Conservation (phyloP, 2,113 vertebrate genomes). For the Tor tambroides region DNA sequence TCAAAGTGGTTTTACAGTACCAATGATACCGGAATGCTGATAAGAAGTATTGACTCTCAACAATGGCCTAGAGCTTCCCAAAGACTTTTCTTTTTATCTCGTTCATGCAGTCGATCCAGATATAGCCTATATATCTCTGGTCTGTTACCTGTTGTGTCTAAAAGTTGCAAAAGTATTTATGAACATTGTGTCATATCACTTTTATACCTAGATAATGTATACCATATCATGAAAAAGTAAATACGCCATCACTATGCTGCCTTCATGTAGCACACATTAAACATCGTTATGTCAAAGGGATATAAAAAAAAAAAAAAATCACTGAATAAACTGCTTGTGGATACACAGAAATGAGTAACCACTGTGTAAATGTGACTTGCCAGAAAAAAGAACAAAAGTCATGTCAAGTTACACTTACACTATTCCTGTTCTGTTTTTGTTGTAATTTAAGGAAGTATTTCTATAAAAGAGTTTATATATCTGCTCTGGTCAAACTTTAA, state of each 20-base stretch:
- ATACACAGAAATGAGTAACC: neutral
- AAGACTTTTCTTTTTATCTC: conserved; percentile 20
- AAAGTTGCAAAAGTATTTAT: conserved; percentile 28
- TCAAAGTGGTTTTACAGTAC: neutral
- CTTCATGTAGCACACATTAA: conserved; percentile 57
- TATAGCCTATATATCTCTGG: conserved; percentile 21
- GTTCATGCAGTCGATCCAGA: neutral
- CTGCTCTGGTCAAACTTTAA: too few relatives aligned
- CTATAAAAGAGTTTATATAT: neutral
- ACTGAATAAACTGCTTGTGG: conserved; percentile 44
- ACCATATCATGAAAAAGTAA: conserved; percentile 37
- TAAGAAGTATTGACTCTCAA: neutral
- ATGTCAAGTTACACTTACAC: neutral
- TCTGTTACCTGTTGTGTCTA: conserved; percentile 50
- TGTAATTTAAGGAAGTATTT: neutral
- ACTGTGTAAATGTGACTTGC: neutral
- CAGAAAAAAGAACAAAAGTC: neutral
- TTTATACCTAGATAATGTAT: conserved; percentile 46
- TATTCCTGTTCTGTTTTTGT: neutral
- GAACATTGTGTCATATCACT: neutral
- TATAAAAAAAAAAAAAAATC: too few relatives aligned
- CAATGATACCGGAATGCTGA: neutral
- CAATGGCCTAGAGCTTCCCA: conserved; percentile 29
- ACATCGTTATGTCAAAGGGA: conserved; percentile 22
- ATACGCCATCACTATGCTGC: conserved; percentile 50